These are phyloP conservation scores for Euwallacea similis DNA, from an alignment of 1,140 invertebrate species.

Conservation along the genomic window DNA sequence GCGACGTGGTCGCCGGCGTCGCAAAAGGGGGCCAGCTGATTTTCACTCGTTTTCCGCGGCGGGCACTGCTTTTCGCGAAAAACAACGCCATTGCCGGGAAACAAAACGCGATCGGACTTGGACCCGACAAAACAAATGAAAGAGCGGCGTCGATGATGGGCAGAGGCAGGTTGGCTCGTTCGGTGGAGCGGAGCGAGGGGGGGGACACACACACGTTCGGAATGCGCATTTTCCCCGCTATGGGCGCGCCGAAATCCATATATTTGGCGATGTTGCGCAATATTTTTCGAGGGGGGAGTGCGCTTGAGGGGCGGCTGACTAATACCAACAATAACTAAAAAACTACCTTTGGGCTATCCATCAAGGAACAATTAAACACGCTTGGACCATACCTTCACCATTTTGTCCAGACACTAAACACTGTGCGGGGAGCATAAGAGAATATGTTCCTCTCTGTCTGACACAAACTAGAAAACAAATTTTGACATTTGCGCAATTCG, in stretches of 20 bases:
- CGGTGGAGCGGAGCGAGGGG: constrained; percentile 34
- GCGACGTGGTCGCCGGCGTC: constrained; percentile 1
- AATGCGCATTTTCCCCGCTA: constrained; percentile 51
- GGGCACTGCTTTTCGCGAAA: neutral
- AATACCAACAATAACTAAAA: too few relatives aligned
- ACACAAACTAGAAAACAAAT: too few relatives aligned
- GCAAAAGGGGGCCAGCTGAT: constrained; percentile 20
- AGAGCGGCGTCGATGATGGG: constrained; percentile 43
- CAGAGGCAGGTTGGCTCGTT: constrained; percentile 21
- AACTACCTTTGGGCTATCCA: too few relatives aligned
- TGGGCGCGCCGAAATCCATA: constrained; percentile 28
- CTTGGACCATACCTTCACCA: neutral
- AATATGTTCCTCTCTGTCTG: too few relatives aligned
- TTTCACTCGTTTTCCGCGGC: constrained; percentile 12
- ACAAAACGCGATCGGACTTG: constrained; percentile 29
- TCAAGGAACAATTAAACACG: too few relatives aligned
- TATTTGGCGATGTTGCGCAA: constrained; percentile 45
- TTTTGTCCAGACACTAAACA: neutral
- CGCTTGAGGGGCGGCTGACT: too few relatives aligned
- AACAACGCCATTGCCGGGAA: neutral
- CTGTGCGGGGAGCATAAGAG: too few relatives aligned
- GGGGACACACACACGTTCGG: constrained; percentile 41
- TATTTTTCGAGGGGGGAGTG: constrained; percentile 8
- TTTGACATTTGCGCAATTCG: too few relatives aligned
- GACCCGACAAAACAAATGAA: constrained; percentile 42